Conservation (phyloP, 2,888 invertebrate species). For the Pseudococcus longispinus region DNA sequence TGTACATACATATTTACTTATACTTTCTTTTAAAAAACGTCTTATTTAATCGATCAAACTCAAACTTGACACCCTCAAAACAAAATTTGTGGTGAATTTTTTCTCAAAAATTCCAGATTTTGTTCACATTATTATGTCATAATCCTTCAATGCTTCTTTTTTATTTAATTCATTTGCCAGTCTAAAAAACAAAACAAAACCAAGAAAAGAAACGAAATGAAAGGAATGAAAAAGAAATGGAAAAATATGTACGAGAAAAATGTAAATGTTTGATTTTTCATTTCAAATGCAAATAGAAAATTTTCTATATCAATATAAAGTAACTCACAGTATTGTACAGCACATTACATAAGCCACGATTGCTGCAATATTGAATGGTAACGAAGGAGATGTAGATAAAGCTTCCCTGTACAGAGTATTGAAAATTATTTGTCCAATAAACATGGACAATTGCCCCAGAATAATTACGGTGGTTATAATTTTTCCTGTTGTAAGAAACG, state of each 20-base stretch:
- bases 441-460: conserved; percentile 70
- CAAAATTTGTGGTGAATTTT: too few species aligned
- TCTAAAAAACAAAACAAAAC: not conserved
- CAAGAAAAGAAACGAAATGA: not conserved
- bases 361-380: not conserved
- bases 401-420: not conserved
- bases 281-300: too few species aligned
- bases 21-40: too few species aligned
- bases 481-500: conserved; percentile 65
- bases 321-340: not conserved
- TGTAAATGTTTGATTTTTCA: too few species aligned
- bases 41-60: not conserved
- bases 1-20: too few species aligned
- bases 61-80: not conserved
- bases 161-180: not conserved
- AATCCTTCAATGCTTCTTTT: not conserved
- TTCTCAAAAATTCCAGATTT: not conserved
- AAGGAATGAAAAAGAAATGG: too few species aligned
- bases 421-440: conserved; percentile 64
- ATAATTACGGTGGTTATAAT: conserved; percentile 74
- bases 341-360: not conserved
- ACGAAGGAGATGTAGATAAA: not conserved
- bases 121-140: not conserved
- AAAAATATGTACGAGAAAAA: too few species aligned
- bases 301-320: not conserved